These are phyloP conservation scores for Chrysomela aeneicollis DNA, from an alignment of 2,888 invertebrate species.

Conservation along the genomic window DNA sequence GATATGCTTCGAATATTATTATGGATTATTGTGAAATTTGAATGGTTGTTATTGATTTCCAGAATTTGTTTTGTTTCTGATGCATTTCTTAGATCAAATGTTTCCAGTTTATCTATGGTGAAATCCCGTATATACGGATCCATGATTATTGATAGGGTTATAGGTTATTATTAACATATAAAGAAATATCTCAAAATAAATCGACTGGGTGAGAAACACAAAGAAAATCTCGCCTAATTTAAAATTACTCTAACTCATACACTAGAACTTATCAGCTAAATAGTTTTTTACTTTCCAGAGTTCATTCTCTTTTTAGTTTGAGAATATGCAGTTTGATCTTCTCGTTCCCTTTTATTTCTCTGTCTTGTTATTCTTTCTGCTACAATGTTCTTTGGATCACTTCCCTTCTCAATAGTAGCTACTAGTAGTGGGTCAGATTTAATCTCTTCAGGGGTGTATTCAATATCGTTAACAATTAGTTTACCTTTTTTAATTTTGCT, in stretches of 20 bases:
- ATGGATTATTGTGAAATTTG: constrained; percentile 6
- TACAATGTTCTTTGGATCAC: background rate
- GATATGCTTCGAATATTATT: background rate
- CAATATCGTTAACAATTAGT: background rate
- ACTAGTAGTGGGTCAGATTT: background rate
- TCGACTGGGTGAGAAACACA: background rate
- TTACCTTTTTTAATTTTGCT: background rate
- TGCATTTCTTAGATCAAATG: background rate
- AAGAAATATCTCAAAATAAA: background rate
- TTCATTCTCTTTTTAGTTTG: background rate
- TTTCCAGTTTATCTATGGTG: background rate
- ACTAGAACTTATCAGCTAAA: background rate
- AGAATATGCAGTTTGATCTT: background rate
- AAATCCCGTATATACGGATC: background rate
- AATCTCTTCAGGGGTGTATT: constrained; percentile 2
- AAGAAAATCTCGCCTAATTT: too few species aligned
- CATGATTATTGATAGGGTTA: background rate
- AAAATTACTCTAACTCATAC: background rate
- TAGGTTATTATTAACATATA: background rate
- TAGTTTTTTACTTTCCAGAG: background rate
- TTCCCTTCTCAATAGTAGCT: background rate
- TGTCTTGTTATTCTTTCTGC: constrained; percentile 3
- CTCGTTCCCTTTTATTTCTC: background rate
- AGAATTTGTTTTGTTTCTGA: constrained; percentile 2
- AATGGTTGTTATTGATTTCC: background rate